Percentiles rank a stretch among this genome's conserved stretches.
Conservation (phyloP, 2,888 invertebrate species). For the Sarcophaga caerulescens region DNA sequence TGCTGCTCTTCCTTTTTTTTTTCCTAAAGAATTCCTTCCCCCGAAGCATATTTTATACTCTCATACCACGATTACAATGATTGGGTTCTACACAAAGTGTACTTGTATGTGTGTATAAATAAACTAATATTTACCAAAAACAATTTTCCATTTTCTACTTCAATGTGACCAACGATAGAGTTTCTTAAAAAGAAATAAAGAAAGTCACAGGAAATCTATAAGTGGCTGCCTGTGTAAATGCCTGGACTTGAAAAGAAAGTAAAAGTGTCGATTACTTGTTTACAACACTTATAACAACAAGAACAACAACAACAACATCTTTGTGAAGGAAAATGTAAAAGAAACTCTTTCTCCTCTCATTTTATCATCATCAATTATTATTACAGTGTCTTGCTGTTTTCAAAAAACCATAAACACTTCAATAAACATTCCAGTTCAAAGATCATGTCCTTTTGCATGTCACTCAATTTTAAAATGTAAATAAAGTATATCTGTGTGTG, state of each 20-base stretch:
- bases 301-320: not conserved
- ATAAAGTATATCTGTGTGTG: constrained; percentile 16
- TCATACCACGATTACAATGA: no score
- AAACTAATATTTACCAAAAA: constrained; percentile 63
- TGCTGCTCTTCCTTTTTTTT: not conserved
- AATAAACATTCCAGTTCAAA: constrained; percentile 50
- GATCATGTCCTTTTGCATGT: constrained; percentile 64
- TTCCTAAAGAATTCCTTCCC: not conserved
- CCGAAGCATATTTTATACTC: no score
- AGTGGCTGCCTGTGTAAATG: no score
- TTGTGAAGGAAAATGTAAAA: constrained; percentile 14
- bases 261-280: constrained; percentile 61
- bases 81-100: no score
- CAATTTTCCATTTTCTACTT: constrained; percentile 51
- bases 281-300: constrained; percentile 34
- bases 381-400: constrained; percentile 20
- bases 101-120: constrained; percentile 42
- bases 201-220: constrained; percentile 21
- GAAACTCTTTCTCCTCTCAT: constrained; percentile 29
- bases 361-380: constrained; percentile 45
- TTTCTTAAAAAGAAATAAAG: not conserved
- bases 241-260: constrained; percentile 26
- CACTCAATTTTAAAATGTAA: constrained; percentile 53
- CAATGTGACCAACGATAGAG: not conserved
- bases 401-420: constrained; percentile 62